Conservation (phyloP, 2,113 vertebrate species). For the Sylvilagus bachmani region DNA sequence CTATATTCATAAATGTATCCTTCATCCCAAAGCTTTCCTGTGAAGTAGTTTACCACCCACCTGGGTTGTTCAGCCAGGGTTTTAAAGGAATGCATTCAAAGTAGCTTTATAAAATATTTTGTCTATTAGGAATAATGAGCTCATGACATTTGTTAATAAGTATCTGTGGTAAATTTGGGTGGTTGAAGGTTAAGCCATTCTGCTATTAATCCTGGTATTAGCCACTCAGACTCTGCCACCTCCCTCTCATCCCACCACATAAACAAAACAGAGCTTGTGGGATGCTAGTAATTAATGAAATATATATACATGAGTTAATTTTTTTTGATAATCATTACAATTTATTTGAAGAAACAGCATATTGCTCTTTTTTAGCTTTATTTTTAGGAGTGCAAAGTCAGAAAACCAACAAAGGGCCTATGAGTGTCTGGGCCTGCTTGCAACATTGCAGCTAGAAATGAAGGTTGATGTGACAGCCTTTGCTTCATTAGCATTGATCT, state of each 20-base stretch:
- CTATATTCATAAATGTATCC: conserved; percentile 47
- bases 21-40: conserved; percentile 55
- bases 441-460: conserved; percentile 45
- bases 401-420: conserved; percentile 48
- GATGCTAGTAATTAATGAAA: conserved; percentile 47
- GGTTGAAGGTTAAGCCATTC: conserved; percentile 29
- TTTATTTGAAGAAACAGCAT: conserved; percentile 39
- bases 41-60: conserved; percentile 16
- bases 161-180: conserved; percentile 41
- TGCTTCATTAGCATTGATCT: conserved; percentile 53
- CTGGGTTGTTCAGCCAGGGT: neutral
- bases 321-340: conserved; percentile 24
- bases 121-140: conserved; percentile 42
- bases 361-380: conserved; percentile 78
- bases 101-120: conserved; percentile 53
- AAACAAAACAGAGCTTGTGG: conserved; percentile 2
- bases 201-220: conserved; percentile 36
- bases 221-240: conserved; percentile 23
- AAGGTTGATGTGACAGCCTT: conserved; percentile 59
- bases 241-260: neutral
- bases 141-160: conserved; percentile 41
- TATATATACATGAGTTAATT: conserved; percentile 49
- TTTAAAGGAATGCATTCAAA: conserved; percentile 55
- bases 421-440: conserved; percentile 37
- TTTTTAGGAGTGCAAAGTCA: conserved; percentile 71